Base-by-base conservation (phyloP, 2,113 vertebrate species). In the Nematolebias whitei region DNA sequence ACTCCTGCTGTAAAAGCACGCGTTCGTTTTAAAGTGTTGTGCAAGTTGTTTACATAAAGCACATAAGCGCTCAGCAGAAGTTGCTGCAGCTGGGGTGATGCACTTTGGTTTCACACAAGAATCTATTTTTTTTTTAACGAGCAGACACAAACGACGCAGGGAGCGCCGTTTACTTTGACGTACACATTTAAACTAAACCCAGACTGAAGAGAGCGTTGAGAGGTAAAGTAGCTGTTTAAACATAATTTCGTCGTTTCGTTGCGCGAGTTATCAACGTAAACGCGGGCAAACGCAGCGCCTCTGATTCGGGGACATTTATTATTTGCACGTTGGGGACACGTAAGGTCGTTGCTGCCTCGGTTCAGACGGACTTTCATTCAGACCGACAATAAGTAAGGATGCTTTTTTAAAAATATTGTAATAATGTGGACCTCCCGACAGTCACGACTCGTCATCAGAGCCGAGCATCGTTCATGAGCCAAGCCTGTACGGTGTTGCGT, bases 401-500 rank as follows among this genome's bases (percentile, higher is more conserved):
- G 38, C n/a, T n/a, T n/a, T 51, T 74, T 62, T 41, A 49, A 15
- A 35, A 56, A 8, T 20, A 2, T 32, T 52, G 11, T 5, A 14
- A 38, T 22, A 7, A 5, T 12, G 0, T 19, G 10, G 40, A 43
- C 6, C 26, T 8, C 18, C 0, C 18, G 32, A 9, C 15, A 35
- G 1, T 59, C 41, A 9, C 19, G 20, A 5, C 5, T 22, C 10
- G 23, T 4, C 3, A 11, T 43, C 10, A 14, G 13, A 8, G 53
- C 16, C 47, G 22, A 3, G 26, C 20, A 24, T 64, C 18, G 16
- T 78, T 74, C 32, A 7, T 1, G 54, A 13, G 1, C 40, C 6
- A 32, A 20, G 50, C 1, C 2, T 19, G 24, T 48, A 15, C 41
- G 58, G 68, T 66, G 53, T 43, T 89, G 85, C 85, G 79, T 89